Conservation (phyloP, 37 sponge, comb jelly and placozoan genomes). For the Tethya wilhelma region DNA sequence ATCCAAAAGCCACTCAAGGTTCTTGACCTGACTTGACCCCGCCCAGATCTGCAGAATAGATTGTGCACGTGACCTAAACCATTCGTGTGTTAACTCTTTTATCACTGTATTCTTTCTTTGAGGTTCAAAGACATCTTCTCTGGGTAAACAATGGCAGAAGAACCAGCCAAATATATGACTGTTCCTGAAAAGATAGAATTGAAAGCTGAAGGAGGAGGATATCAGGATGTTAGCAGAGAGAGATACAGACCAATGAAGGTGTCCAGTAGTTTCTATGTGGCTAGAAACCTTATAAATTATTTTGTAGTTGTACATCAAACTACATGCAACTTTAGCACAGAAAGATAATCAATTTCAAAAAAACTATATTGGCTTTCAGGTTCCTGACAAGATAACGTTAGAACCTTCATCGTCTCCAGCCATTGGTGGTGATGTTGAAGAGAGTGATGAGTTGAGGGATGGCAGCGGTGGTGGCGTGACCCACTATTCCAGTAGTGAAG, state of each 20-base stretch:
- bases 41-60: not conserved
- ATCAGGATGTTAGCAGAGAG: not conserved
- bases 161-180: constrained; percentile 43
- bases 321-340: too few species aligned
- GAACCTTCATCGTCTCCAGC: too few species aligned
- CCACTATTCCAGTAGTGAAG: too few species aligned
- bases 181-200: constrained; percentile 72
- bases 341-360: too few species aligned
- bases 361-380: too few species aligned
- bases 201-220: constrained; percentile 11
- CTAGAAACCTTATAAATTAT: too few species aligned
- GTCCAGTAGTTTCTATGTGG: not conserved
- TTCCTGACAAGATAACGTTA: constrained; percentile 66
- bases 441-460: not conserved
- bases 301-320: too few species aligned
- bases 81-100: not conserved
- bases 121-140: too few species aligned
- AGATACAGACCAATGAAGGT: constrained; percentile 47
- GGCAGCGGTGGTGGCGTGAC: not conserved
- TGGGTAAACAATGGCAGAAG: too few species aligned
- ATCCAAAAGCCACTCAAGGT: too few species aligned
- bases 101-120: not conserved
- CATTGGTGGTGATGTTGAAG: constrained; percentile 1
- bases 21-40: too few species aligned
- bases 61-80: not conserved